These are phyloP conservation scores for Chloebia gouldiae DNA, from an alignment of 2,113 vertebrate genomes.

Conservation along the genomic window DNA sequence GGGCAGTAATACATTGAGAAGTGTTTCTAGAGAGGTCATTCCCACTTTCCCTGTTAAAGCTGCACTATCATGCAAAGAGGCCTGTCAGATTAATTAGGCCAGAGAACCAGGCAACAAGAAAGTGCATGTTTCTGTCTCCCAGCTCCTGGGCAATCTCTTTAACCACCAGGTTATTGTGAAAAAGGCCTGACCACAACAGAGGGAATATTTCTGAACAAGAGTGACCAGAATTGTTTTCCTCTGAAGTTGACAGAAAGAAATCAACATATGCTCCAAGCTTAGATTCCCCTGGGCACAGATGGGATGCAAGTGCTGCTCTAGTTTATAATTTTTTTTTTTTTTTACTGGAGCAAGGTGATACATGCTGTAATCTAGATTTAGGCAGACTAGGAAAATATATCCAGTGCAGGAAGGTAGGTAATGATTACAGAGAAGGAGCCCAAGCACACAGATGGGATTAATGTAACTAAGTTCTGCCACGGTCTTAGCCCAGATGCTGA, in stretches of 20 bases:
- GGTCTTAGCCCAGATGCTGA: background rate
- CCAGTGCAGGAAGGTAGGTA: background rate
- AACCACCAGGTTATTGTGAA: background rate
- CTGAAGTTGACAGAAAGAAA: background rate
- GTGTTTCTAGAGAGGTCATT: background rate
- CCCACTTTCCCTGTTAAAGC: background rate
- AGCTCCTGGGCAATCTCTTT: background rate
- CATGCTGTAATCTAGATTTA: rapidly evolving
- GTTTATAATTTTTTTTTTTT: background rate
- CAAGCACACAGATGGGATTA: background rate
- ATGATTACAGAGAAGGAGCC: background rate
- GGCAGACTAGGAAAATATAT: background rate
- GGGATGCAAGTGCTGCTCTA: background rate
- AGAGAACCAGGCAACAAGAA: background rate
- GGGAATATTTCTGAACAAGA: background rate
- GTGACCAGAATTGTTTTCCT: background rate
- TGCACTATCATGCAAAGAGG: background rate
- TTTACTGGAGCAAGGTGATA: background rate
- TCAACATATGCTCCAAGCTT: background rate
- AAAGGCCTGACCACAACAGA: background rate
- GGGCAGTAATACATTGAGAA: background rate
- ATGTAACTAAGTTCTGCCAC: background rate
- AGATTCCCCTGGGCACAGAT: background rate
- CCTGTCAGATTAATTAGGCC: background rate
- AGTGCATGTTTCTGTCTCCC: background rate